Conservation (phyloP, 1,140 invertebrate species). For the Dryas iulia region DNA sequence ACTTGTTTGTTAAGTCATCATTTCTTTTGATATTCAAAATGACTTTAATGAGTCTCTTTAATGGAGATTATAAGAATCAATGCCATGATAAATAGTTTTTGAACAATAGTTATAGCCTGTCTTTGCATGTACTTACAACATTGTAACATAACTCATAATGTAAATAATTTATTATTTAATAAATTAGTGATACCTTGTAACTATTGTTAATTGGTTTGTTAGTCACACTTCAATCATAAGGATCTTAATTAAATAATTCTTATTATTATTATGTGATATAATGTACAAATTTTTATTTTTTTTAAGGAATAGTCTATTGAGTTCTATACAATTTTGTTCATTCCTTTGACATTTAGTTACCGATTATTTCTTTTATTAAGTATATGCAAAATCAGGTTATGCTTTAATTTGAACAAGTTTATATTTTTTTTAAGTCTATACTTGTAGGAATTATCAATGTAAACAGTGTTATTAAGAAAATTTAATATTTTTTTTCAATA, state of each 20-base stretch:
- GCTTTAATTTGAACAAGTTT: slow-evolving; percentile 53
- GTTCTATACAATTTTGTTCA: slow-evolving; percentile 19
- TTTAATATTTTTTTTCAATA: slow-evolving; percentile 58
- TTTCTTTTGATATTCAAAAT: slow-evolving; percentile 49
- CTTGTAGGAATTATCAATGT: slow-evolving; percentile 51
- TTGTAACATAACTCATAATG: slow-evolving; percentile 19
- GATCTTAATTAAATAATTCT: slow-evolving; percentile 33
- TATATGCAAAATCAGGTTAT: slow-evolving; percentile 67
- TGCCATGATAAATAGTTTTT: slow-evolving; percentile 38
- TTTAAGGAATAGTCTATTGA: slow-evolving; percentile 52
- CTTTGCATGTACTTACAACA: slow-evolving; percentile 63
- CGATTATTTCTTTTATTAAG: slow-evolving; percentile 36
- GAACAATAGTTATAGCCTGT: slow-evolving; percentile 49
- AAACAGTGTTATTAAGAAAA: slow-evolving; percentile 52
- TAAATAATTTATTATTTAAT: slow-evolving; percentile 21
- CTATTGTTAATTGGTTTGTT: slow-evolving; percentile 22
- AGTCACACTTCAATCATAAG: slow-evolving; percentile 9
- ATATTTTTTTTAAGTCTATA: slow-evolving; percentile 40
- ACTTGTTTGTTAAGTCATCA: slow-evolving; percentile 66
- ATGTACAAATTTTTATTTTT: slow-evolving; percentile 69
- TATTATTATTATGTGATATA: slow-evolving; percentile 73
- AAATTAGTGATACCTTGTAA: slow-evolving; percentile 10
- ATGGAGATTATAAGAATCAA: slow-evolving; percentile 40
- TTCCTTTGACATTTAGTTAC: slow-evolving; percentile 27
- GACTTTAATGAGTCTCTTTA: slow-evolving; percentile 30